Percentiles rank a stretch among this genome's conserved stretches.
Evolutionary conservation across 2,113 vertebrate genomes (phyloP).

Genomic region (Macroglossus sobrinus): DNA sequence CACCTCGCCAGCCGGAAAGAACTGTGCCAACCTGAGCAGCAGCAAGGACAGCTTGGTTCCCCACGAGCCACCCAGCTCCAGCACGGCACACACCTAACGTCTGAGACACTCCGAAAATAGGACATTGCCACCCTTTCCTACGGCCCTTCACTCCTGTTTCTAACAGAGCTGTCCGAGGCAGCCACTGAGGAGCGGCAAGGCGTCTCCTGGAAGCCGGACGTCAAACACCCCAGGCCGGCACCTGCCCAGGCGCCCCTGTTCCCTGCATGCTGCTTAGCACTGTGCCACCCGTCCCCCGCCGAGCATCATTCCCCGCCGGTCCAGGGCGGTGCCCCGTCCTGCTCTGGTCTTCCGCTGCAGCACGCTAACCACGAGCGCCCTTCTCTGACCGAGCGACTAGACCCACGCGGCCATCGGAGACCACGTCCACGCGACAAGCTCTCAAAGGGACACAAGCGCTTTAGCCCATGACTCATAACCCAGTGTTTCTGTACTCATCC

Average conservation of each 20-base stretch:
- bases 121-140: accelerated
- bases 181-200: background rate
- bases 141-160: background rate
- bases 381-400: accelerated
- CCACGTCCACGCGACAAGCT: accelerated
- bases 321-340: background rate
- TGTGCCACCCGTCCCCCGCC: background rate
- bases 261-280: no score
- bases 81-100: background rate
- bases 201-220: background rate
- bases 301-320: background rate
- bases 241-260: background rate
- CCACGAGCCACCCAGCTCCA: background rate
- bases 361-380: background rate
- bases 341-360: background rate
- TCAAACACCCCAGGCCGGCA: accelerated
- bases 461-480: accelerated
- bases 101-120: accelerated
- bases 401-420: background rate
- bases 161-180: background rate
- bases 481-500: background rate
- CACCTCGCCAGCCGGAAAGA: background rate
- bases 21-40: background rate
- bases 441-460: background rate
- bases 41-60: background rate